Evolutionary conservation across 2,888 invertebrate genomes (phyloP), one percentile per base, ranked within the genome.

Genomic region (Gymnocheta viridis): DNA sequence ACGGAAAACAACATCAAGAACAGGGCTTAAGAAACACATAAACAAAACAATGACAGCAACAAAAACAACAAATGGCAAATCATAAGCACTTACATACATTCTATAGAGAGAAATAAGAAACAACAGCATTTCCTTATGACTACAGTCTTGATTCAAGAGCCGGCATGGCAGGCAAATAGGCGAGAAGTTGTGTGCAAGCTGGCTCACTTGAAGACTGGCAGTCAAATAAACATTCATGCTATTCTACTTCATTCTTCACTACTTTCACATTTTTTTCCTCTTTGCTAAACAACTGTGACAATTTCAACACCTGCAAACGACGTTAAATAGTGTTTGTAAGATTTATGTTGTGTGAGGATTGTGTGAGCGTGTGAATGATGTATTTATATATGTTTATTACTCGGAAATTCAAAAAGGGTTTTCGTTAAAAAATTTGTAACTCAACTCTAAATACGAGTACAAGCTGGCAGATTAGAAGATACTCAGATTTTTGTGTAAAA

Each of bases 271-370:
- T 4, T 66, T 41, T 54, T 62, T 22, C 29, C 38, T 76, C 80
- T 51, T 79, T 73, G 24, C 72, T 69, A 81, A 81, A 77, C 84
- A 84, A 73, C 77, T 84, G 84, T 84, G 84, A 81, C 84, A 81
- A 81, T 84, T 81, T 81, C 81, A 81, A 60, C 84, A 84, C 84
- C 84, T 84, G 84, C 81, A 81, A 84, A 73, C 77, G 84, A 84
- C 84, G 77, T 81, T 81, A 62, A 77, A 84, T 77, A 84, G 77
- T 72, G 80, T 84, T 77, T 51, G 56, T 73, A 77, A 81, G 84
- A 84, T 84, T 84, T 84, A 84, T 84, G 77, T 76, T 49, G 38
- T 35, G 41, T 32, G 24, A 41, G n/a, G 10, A 41, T 27, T 62
- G 38, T 51, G 17, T 77, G 47, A 12, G 17, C 41, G 47, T 74